Percentiles rank a stretch among this genome's conserved stretches.
Evolutionary conservation across 1,140 invertebrate species (phyloP).

Genomic region (Melitaea cinxia): DNA sequence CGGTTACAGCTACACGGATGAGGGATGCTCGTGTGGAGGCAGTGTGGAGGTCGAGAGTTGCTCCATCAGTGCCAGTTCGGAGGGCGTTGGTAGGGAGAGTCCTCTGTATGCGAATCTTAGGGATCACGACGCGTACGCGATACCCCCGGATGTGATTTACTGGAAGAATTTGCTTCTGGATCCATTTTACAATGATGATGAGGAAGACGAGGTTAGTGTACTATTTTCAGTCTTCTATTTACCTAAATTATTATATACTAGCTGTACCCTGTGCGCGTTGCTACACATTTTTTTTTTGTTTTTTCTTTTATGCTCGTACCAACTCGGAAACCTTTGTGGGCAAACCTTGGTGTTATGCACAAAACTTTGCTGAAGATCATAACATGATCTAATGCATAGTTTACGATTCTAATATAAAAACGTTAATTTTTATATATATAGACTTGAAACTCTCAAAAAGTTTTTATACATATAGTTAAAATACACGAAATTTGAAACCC

Average conservation of each 20-base stretch:
- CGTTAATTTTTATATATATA: too few relatives aligned
- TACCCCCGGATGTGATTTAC: slow-evolving; percentile 70
- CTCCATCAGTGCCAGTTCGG: slow-evolving; percentile 71
- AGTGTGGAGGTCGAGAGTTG: slow-evolving; percentile 74
- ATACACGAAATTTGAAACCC: too few relatives aligned
- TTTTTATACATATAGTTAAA: too few relatives aligned
- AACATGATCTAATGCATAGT: too few relatives aligned
- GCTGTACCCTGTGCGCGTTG: too few relatives aligned
- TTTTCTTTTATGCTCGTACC: too few relatives aligned
- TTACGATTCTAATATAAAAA: too few relatives aligned
- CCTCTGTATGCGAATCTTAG: slow-evolving; percentile 75
- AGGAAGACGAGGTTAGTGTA: slow-evolving; percentile 78
- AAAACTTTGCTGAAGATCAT: too few relatives aligned
- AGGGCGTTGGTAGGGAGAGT: slow-evolving; percentile 72
- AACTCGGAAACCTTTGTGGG: too few relatives aligned
- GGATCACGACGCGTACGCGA: slow-evolving; percentile 69
- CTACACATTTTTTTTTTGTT: not conserved
- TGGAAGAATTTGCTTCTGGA: slow-evolving; percentile 77
- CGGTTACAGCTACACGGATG: slow-evolving; percentile 67
- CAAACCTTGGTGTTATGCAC: too few relatives aligned
- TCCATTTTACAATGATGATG: slow-evolving; percentile 78
- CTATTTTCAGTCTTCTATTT: not conserved
- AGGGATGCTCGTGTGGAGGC: slow-evolving; percentile 69
- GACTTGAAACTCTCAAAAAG: too few relatives aligned
- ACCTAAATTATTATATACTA: not conserved